Evolutionary conservation across 2,797 vertebrate genomes (phyloP).

Genomic region (Borostomias antarcticus): DNA sequence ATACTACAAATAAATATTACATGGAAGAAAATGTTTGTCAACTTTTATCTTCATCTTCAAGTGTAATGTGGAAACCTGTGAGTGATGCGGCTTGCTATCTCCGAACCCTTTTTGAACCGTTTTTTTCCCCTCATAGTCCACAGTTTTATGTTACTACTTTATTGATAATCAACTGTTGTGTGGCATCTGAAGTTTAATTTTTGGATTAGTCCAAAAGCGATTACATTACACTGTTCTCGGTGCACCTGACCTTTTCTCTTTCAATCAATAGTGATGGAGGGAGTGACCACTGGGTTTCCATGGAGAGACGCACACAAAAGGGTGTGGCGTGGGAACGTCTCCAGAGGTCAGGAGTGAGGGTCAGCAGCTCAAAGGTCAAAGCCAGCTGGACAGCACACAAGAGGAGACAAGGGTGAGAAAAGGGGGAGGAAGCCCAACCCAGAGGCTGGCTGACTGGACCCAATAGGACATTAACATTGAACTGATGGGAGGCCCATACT

Average conservation of each 20-base stretch:
- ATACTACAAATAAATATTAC: no score
- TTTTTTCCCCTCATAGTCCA: background rate
- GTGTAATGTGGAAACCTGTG: no score
- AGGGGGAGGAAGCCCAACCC: slow-evolving; percentile 45
- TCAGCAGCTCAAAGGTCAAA: slow-evolving; percentile 74
- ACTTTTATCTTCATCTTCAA: no score
- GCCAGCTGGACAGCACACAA: slow-evolving; percentile 82
- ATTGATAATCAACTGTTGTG: slow-evolving; percentile 5
- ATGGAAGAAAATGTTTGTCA: no score
- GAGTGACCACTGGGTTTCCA: slow-evolving; percentile 73
- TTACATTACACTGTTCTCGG: slow-evolving; percentile 55
- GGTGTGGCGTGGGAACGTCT: slow-evolving; percentile 84
- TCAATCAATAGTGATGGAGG: slow-evolving; percentile 57
- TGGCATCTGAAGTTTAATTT: slow-evolving; percentile 27
- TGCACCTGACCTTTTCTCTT: slow-evolving; percentile 47
- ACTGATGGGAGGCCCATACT: slow-evolving; percentile 64
- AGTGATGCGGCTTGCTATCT: no score
- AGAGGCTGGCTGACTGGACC: slow-evolving; percentile 55
- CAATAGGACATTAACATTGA: slow-evolving; percentile 80
- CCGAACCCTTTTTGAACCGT: no score
- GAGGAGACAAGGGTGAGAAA: slow-evolving; percentile 79
- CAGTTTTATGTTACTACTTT: background rate
- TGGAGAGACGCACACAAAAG: slow-evolving; percentile 76
- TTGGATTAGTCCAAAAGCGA: slow-evolving; percentile 56
- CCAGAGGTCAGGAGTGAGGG: slow-evolving; percentile 80